Base-by-base conservation (phyloP, 2,113 vertebrate species). In the Tachycineta bicolor region DNA sequence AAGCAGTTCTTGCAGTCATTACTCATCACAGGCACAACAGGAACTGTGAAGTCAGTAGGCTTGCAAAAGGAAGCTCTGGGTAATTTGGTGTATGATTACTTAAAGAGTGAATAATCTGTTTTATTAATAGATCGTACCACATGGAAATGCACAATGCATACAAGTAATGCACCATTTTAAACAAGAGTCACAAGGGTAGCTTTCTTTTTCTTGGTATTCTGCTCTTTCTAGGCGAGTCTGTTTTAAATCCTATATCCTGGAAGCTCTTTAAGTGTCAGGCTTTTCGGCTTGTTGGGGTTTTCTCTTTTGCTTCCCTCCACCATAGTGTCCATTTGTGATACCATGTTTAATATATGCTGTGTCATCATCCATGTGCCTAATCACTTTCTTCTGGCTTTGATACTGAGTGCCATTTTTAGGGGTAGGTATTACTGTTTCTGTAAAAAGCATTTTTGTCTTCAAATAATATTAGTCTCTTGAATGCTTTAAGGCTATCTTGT, bases 121-220 rank as follows among this genome's bases (percentile, higher is more conserved):
- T 92, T 97, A 90, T 88, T 93, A 94, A 92, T 96, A 95, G 88
- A 76, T 46, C 28, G 3, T 63, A 44, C 71, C 84, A 76, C 56
- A 56, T 73, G 75, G 53, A 67, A 79, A 87, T 90, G 62, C 75
- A 85, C n/a, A 44, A 58, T 83, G 25, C 46, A 29, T 85, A 25
- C 12, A 79, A 75, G 65, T 76, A 89, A 87, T 78, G 74, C 19
- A 22, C 71, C 49, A 37, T 52, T 94, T 90, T 43, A 76, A 90
- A n/a, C 52, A 65, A 31, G 12, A 64, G 62, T 39, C 33, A 7
- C 28, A 29, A 60, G 71, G 17, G 11, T 82, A 39, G 22, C 41
- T 94, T 67, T 63, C 37, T 83, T 78, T 89, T 78, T 63, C 47
- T 62, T 64, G 20, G 5, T 83, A 10, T 79, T 70, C 44, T 70